Percentiles rank a stretch among this genome's conserved stretches.
Evolutionary conservation across 2,888 invertebrate species (phyloP).

Genomic region (Ypsolopha sequella): DNA sequence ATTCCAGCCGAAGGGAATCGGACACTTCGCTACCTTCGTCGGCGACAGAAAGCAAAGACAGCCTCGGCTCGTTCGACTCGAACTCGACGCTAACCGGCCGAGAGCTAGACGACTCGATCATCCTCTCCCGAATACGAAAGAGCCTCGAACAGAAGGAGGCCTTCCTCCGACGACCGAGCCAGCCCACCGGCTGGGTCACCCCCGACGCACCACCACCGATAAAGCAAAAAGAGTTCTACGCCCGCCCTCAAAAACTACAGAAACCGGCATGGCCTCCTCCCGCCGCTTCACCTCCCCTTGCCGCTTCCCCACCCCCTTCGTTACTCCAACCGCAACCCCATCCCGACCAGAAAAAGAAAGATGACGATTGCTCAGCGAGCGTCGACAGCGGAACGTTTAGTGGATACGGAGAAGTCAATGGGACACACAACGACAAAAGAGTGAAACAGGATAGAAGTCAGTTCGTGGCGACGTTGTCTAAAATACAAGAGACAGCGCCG

Average conservation of each 20-base stretch:
- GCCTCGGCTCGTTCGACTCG: conserved; percentile 77
- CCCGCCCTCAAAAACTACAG: conserved; percentile 82
- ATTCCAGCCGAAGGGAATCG: conserved; percentile 69
- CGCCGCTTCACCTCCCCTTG: conserved; percentile 46
- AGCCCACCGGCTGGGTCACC: conserved; percentile 72
- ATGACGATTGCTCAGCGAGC: conserved; percentile 53
- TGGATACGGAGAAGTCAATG: conserved; percentile 58
- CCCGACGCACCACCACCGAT: conserved; percentile 64
- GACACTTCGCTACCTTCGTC: conserved; percentile 74
- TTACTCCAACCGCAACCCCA: conserved; percentile 19
- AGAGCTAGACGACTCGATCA: conserved; percentile 78
- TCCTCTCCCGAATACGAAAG: conserved; percentile 82
- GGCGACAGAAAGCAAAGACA: conserved; percentile 76
- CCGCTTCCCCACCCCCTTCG: conserved; percentile 74
- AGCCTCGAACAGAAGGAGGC: conserved; percentile 93
- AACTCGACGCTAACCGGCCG: conserved; percentile 76
- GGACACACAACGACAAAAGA: conserved; percentile 41
- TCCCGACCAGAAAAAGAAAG: conserved; percentile 51
- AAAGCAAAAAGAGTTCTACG: conserved; percentile 80
- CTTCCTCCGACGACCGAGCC: conserved; percentile 82
- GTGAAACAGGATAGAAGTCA: conserved; percentile 54
- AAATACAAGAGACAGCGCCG: conserved; percentile 74
- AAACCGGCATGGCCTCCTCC: conserved; percentile 79
- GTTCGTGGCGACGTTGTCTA: conserved; percentile 72
- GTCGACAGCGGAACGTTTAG: conserved; percentile 60